These are phyloP conservation scores for Stylophora pistillata DNA, from an alignment of 64 coral and sea anemone species.

Conservation along the genomic window DNA sequence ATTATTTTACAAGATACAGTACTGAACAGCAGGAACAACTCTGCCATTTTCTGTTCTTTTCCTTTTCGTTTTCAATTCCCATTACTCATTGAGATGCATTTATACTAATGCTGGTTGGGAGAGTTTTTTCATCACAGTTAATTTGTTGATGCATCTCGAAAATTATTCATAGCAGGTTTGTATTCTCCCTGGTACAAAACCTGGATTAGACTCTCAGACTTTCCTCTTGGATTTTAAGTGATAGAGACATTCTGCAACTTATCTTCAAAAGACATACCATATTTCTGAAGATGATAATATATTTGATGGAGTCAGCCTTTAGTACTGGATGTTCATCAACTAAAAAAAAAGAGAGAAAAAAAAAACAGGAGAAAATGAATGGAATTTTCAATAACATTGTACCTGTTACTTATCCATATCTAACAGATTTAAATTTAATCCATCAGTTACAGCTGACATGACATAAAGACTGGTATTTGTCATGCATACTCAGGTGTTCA, in stretches of 20 bases:
- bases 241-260: neutral
- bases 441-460: too few species aligned
- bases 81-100: too few species aligned
- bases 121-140: too few species aligned
- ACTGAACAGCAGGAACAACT: neutral
- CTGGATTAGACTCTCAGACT: too few species aligned
- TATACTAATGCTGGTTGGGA: too few species aligned
- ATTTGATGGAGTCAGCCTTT: conserved; percentile 98
- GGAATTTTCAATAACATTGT: neutral
- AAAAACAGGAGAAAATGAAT: neutral
- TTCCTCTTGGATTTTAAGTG: neutral
- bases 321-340: conserved; percentile 92
- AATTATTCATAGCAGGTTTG: too few species aligned
- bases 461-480: too few species aligned
- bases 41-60: too few species aligned
- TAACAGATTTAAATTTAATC: neutral
- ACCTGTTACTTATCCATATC: neutral
- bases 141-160: too few species aligned
- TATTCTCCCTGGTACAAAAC: too few species aligned
- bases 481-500: too few species aligned
- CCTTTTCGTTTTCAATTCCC: too few species aligned
- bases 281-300: conserved; percentile 95
- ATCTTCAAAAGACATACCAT: conserved; percentile 74
- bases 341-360: conserved; percentile 14
- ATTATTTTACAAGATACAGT: neutral